Percentiles rank a stretch among this genome's conserved stretches.
Conservation (phyloP, 1,140 invertebrate genomes). For the Megalopta genalis region DNA sequence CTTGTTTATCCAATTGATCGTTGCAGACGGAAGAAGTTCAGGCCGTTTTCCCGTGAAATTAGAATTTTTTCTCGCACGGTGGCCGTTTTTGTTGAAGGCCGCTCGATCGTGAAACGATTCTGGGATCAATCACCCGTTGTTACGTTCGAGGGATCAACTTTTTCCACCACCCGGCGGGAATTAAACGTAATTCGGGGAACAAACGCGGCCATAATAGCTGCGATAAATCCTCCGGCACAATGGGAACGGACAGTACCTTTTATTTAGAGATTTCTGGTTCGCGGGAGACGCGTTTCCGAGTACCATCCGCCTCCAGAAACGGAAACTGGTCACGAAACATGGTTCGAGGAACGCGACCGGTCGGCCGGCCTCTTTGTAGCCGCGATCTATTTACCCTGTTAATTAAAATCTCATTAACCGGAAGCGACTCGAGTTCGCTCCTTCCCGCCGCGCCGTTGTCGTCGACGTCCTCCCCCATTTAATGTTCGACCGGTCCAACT, state of each 20-base stretch:
- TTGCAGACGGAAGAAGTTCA: too few relatives aligned
- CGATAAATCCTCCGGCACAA: background rate
- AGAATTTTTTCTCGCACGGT: background rate
- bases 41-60: background rate
- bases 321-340: slow-evolving; percentile 11
- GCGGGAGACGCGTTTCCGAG: background rate
- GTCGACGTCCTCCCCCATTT: slow-evolving; percentile 31
- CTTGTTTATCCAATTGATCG: too few relatives aligned
- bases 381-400: slow-evolving; percentile 59
- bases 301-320: background rate
- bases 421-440: slow-evolving; percentile 48
- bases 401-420: slow-evolving; percentile 65
- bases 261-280: background rate
- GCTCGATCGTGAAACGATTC: background rate
- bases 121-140: background rate
- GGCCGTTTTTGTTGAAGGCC: background rate
- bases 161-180: background rate
- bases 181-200: background rate
- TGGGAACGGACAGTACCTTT: background rate
- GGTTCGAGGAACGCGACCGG: background rate
- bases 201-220: background rate
- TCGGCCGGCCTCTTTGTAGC: slow-evolving; percentile 13
- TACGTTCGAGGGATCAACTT: background rate
- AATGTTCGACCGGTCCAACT: slow-evolving; percentile 45
- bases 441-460: background rate